Evolutionary conservation across 2,113 vertebrate species (phyloP), one percentile per base, ranked within the genome.

Genomic region (Ptychochromis oligacanthus): DNA sequence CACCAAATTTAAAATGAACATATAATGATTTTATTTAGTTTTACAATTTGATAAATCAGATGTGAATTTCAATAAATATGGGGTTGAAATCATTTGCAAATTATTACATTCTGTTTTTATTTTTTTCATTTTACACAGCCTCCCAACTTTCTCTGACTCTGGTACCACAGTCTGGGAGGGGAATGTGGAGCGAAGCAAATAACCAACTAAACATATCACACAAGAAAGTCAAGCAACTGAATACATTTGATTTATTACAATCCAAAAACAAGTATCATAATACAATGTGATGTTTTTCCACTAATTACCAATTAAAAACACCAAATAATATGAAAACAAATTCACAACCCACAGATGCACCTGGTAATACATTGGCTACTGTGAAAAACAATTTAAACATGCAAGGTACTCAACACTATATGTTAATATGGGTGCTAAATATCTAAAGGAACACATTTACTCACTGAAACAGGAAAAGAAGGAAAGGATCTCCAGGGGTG

Each of bases 141-240:
- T 80, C 59, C 38, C 38, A 40, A 40, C 38, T 40, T 40, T 72
- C 36, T 72, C 43, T 89, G 91, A 82, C 74, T 62, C 57, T 17
- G n/a, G 28, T 85, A 79, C 82, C 59, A 67, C 34, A 62, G 60
- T 60, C 22, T 85, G 67, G 56, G 22, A 43, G 34, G 64, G 57
- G 12, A 14, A 55, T 67, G 4, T 55, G 57, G 18, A 82, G 65
- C 7, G 13, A 20, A 62, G 52, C 14, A 75, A 72, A 49, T 15
- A 52, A 52, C 24, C 24, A n/a, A 70, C 60, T 43, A 43, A 65
- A 43, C 24, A 38, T 2, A 7, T 38, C 36, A 7, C 9, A 38
- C 9, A 38, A 9, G 9, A 2, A 38, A 38, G 36, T 8, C 8
- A n/a, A n/a, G n/a, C n/a, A n/a, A 38, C 36, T 38, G 9, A 8